Evolutionary conservation across 2,797 vertebrate species (phyloP), one percentile per base, ranked within the genome.

Genomic region (Galagoides demidoff): DNA sequence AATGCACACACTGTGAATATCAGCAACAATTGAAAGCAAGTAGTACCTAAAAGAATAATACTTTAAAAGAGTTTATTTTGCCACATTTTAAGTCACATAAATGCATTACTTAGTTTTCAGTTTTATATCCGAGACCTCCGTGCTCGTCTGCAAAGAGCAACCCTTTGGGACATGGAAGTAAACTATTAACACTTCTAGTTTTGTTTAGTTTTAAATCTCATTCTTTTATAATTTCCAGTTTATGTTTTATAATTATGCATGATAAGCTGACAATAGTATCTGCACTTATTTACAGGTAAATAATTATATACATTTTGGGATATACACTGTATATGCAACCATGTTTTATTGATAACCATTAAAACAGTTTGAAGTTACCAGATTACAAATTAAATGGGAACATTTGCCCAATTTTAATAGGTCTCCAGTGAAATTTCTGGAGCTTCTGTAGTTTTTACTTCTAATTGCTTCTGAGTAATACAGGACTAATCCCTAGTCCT

Each of bases 211-310:
- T 96, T 81, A 79, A 84, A 71, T 84, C 37, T 49, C 81, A 55
- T 81, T 52, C 34, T 81, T 92, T 70, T 57, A 59, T 64, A 90
- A 85, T 90, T 88, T 83, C 66, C 31, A 74, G 70, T 68, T 86
- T 85, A 25, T 92, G 34, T 70, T 90, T 93, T 83, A 55, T 83
- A 88, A 90, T 86, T 93, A 49, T 78, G 13, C 14, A 61, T 70
- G 10, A 27, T 85, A 2, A 79, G 23, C 43, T 79, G 86, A 61
- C 17, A 88, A 16, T 82, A 78, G 20, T 59, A n/a, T 39, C 11
- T 88, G 25, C 16, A 52, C 13, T 61, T 90, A 83, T 31, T 55
- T 92, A 13, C 64, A 83, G 77, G 12, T 89, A 64, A 95, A 83
- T 83, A 74, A 70, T 84, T 76, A 14, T 66, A 5, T 43, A 49